Conservation (phyloP, 92 coral and sea anemone species). For the Diadumene lineata region DNA sequence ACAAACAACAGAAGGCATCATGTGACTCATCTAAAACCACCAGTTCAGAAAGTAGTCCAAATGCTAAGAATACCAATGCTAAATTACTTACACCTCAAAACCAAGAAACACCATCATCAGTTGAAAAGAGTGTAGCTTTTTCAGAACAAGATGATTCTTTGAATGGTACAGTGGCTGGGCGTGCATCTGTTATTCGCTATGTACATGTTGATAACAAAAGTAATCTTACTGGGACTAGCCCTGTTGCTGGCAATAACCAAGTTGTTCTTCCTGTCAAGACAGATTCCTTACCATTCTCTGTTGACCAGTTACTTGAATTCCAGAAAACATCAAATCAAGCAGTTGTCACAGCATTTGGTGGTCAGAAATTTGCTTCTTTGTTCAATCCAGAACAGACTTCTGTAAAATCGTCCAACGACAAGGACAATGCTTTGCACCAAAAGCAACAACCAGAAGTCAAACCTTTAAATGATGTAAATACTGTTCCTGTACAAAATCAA, state of each 20-base stretch:
- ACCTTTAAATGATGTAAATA: no score
- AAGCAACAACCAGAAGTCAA: no score
- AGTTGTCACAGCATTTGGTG: slow-evolving; percentile 29
- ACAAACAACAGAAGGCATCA: neutral
- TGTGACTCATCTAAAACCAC: neutral
- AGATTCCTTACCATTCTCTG: slow-evolving; percentile 29
- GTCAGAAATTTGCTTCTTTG: no score
- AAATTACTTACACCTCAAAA: neutral
- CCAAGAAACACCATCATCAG: neutral
- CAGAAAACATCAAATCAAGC: slow-evolving; percentile 44
- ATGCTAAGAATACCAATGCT: neutral
- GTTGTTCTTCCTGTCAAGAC: neutral
- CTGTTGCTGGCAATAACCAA: neutral
- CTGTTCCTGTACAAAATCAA: no score
- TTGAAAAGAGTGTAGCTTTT: neutral
- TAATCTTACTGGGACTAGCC: neutral
- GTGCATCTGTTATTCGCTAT: slow-evolving; percentile 33
- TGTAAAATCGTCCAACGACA: no score
- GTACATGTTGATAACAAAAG: slow-evolving; percentile 11
- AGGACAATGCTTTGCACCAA: no score
- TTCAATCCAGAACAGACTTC: no score
- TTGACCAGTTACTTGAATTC: slow-evolving; percentile 36
- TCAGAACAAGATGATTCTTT: no score
- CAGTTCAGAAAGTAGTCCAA: neutral
- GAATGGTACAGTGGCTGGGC: neutral